Evolutionary conservation across 2,797 vertebrate species (phyloP).

Genomic region (Diceros bicornis): DNA sequence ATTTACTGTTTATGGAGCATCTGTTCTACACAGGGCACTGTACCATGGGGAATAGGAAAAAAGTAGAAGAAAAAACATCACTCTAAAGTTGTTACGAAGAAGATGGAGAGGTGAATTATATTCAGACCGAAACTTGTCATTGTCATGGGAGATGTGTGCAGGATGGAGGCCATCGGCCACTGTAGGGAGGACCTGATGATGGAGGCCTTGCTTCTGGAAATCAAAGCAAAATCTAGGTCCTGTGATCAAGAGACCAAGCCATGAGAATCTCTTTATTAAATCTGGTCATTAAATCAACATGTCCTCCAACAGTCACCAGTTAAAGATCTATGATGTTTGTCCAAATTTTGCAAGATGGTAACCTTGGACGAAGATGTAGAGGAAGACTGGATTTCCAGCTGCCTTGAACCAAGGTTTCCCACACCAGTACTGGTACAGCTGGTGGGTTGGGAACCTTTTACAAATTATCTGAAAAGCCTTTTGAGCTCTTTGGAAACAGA

Average conservation of each 20-base stretch:
- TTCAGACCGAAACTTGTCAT: not conserved
- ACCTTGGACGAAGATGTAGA: not conserved
- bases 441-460: not conserved
- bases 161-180: not conserved
- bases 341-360: not conserved
- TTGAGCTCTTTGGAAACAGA: slow-evolving; percentile 31
- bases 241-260: not conserved
- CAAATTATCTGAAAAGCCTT: not conserved
- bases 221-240: not conserved
- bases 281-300: not conserved
- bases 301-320: not conserved
- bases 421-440: not conserved
- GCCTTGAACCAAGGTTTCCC: not conserved
- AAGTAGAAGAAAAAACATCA: not conserved
- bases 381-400: not conserved
- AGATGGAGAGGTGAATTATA: not conserved
- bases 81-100: not conserved
- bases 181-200: not conserved
- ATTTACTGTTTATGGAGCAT: not conserved
- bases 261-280: not conserved
- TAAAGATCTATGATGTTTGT: not conserved
- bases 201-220: slow-evolving; percentile 20
- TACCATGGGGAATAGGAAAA: not conserved
- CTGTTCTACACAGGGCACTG: not conserved
- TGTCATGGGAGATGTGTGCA: not conserved